phyloP scores from a whole-genome alignment of 2,888 invertebrate genomes.

The Tetanocera ferruginea region DNA sequence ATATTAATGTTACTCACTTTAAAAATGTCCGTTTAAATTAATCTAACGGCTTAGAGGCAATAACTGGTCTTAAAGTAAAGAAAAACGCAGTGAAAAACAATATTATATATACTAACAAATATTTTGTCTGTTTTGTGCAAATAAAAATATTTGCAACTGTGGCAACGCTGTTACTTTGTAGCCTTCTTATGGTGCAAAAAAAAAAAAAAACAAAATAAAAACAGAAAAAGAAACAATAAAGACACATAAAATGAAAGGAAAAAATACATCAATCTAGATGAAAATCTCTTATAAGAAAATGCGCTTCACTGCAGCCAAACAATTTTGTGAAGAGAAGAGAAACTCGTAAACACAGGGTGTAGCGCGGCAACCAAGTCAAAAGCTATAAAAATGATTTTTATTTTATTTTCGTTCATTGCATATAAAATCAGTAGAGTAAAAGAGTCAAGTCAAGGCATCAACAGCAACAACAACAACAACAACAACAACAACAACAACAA shows the following conservation, averaged over 20 bases:
- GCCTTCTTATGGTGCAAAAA: no score
- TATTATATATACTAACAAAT: no score
- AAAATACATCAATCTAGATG: constrained; percentile 2
- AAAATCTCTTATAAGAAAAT: not conserved
- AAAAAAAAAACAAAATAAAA: no score
- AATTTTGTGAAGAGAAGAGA: not conserved
- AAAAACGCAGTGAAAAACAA: no score
- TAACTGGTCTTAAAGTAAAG: no score
- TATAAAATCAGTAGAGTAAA: constrained; percentile 2
- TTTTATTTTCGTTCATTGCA: constrained; percentile 24
- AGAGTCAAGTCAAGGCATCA: not conserved
- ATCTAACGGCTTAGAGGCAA: no score
- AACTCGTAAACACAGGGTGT: not conserved
- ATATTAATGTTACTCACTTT: no score
- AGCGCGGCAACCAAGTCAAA: not conserved
- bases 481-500: not conserved
- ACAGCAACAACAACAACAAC: not conserved
- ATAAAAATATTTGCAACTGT: no score
- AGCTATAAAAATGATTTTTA: constrained; percentile 29
- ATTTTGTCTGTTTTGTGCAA: no score
- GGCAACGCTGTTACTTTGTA: no score
- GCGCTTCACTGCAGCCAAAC: not conserved
- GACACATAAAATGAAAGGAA: not conserved
- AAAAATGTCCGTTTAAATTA: no score
- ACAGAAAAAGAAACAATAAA: not conserved